phyloP scores from a whole-genome alignment of 2,888 invertebrate species.

The Aromia moschata region DNA sequence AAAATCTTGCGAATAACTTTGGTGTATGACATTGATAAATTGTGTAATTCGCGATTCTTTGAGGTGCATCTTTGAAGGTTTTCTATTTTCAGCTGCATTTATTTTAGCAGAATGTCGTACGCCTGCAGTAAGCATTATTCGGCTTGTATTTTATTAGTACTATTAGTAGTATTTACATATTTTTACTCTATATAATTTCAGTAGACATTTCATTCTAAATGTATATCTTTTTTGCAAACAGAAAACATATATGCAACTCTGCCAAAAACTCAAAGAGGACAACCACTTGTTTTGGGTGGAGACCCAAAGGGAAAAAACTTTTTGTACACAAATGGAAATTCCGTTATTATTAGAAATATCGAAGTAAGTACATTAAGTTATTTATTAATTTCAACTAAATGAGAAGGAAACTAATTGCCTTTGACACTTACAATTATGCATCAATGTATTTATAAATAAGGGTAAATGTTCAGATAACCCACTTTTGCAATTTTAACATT shows the following conservation, averaged over 20 bases:
- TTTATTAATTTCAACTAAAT: too few species aligned
- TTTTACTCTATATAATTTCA: neutral
- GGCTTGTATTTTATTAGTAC: conserved; percentile 8
- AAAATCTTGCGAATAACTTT: conserved; percentile 35
- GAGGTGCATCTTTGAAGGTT: conserved; percentile 12
- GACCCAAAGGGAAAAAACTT: conserved; percentile 98
- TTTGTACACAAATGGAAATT: conserved; percentile 96
- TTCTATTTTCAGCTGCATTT: conserved; percentile 39
- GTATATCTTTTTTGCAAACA: conserved; percentile 55
- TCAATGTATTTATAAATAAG: too few species aligned
- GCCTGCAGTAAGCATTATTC: conserved; percentile 53
- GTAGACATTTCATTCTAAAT: neutral
- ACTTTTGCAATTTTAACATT: too few species aligned
- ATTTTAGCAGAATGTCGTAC: conserved; percentile 52
- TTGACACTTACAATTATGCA: too few species aligned
- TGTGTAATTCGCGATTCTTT: conserved; percentile 7
- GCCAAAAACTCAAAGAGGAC: conserved; percentile 94
- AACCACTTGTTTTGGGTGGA: conserved; percentile 91
- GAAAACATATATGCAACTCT: conserved; percentile 92
- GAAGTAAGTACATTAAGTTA: conserved; percentile 77
- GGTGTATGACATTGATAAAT: conserved; percentile 12
- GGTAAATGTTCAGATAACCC: too few species aligned
- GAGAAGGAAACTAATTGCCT: too few species aligned
- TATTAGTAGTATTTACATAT: too few species aligned
- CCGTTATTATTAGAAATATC: conserved; percentile 96